Conservation (phyloP, 2,888 invertebrate genomes). For the Drosophila neotestacea region DNA sequence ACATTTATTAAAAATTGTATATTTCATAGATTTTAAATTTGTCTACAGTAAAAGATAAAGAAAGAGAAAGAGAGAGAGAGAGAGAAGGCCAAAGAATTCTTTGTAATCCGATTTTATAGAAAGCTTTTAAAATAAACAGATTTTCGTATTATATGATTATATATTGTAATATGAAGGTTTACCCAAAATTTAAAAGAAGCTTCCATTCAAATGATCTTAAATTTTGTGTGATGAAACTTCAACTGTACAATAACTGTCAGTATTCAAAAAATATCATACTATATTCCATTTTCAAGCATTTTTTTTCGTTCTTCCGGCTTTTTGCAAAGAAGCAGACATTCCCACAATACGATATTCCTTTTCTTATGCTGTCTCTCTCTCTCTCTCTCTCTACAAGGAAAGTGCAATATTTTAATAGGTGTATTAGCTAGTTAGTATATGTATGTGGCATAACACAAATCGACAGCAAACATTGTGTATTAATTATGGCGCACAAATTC, state of each 20-base stretch:
- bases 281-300: constrained; percentile 5
- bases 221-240: too few species aligned
- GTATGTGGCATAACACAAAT: constrained; percentile 18
- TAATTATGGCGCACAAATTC: constrained; percentile 35
- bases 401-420: constrained; percentile 27
- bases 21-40: not conserved
- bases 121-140: not conserved
- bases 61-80: not conserved
- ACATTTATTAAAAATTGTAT: constrained; percentile 8
- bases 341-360: constrained; percentile 6
- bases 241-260: constrained; percentile 5
- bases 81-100: not conserved
- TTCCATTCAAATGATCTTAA: not conserved
- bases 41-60: too few species aligned
- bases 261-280: constrained; percentile 1
- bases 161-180: too few species aligned
- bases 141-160: not conserved
- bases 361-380: not conserved
- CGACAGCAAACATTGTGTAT: constrained; percentile 27
- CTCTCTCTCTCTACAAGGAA: not conserved
- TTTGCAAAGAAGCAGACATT: not conserved
- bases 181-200: not conserved
- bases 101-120: not conserved
- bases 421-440: constrained; percentile 17
- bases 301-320: constrained; percentile 1